Conservation (phyloP, 2,888 invertebrate genomes). For the Andricus quercusramuli region DNA sequence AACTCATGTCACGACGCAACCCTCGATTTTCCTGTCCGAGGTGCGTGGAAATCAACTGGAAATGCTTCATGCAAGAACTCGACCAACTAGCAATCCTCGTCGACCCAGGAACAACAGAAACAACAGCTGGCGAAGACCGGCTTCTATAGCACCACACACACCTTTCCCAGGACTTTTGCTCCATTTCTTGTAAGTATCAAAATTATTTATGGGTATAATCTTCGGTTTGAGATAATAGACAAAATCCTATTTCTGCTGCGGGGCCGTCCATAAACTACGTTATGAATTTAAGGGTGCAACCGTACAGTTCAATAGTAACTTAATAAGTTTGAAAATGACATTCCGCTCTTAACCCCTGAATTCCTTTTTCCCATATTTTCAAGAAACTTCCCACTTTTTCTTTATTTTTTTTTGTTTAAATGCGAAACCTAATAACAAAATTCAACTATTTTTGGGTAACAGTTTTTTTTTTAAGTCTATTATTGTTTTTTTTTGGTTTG, state of each 20-base stretch:
- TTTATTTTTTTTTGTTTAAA: too few species aligned
- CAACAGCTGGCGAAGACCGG: slow-evolving; percentile 79
- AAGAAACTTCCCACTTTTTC: too few species aligned
- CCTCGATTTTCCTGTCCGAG: slow-evolving; percentile 76
- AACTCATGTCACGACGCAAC: slow-evolving; percentile 81
- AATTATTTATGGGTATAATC: not conserved
- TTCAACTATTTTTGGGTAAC: too few species aligned
- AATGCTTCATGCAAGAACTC: slow-evolving; percentile 76
- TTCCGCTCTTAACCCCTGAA: too few species aligned
- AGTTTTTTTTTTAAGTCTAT: too few species aligned
- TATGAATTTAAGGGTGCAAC: too few species aligned
- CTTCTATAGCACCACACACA: slow-evolving; percentile 75
- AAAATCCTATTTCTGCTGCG: not conserved
- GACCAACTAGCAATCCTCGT: slow-evolving; percentile 75
- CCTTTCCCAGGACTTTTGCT: slow-evolving; percentile 89
- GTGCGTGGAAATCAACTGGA: slow-evolving; percentile 78
- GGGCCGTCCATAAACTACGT: too few species aligned
- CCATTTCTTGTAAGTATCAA: slow-evolving; percentile 86
- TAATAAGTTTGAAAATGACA: too few species aligned
- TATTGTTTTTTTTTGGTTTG: too few species aligned
- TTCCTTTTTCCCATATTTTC: too few species aligned
- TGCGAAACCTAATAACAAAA: too few species aligned
- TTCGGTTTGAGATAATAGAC: not conserved
- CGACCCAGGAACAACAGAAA: slow-evolving; percentile 77
- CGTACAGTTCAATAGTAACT: too few species aligned